Conservation (phyloP, 2,888 invertebrate genomes). For the Scaptomyza tumidula region DNA sequence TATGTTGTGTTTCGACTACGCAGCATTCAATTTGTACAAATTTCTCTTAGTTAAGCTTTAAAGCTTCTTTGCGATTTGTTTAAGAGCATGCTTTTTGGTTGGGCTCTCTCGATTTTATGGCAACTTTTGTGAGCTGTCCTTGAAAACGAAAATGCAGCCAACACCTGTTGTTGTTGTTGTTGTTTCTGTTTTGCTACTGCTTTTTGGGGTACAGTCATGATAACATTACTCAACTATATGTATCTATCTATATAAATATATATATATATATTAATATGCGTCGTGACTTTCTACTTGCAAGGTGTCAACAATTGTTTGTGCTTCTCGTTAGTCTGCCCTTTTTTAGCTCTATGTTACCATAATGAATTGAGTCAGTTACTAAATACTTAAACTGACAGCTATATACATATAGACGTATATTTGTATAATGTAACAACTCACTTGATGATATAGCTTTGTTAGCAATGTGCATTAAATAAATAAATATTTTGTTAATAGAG, state of each 20-base stretch:
- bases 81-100: constrained; percentile 1
- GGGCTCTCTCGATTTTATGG: constrained; percentile 43
- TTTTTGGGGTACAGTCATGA: constrained; percentile 2
- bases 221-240: too few species aligned
- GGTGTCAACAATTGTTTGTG: neutral
- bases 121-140: constrained; percentile 48
- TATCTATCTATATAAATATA: too few species aligned
- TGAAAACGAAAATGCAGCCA: constrained; percentile 34
- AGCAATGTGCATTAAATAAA: neutral
- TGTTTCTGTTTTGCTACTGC: neutral
- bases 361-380: neutral
- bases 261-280: neutral
- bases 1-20: too few species aligned
- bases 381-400: neutral
- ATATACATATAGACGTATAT: neutral
- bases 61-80: neutral
- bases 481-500: neutral
- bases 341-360: neutral
- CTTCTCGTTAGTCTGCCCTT: neutral
- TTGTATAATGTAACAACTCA: neutral
- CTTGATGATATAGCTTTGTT: neutral
- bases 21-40: neutral
- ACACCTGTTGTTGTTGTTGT: constrained; percentile 4
- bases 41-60: neutral
- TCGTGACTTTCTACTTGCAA: neutral